Evolutionary conservation across 2,113 vertebrate genomes (phyloP).

Genomic region (Ptilonorhynchus violaceus): DNA sequence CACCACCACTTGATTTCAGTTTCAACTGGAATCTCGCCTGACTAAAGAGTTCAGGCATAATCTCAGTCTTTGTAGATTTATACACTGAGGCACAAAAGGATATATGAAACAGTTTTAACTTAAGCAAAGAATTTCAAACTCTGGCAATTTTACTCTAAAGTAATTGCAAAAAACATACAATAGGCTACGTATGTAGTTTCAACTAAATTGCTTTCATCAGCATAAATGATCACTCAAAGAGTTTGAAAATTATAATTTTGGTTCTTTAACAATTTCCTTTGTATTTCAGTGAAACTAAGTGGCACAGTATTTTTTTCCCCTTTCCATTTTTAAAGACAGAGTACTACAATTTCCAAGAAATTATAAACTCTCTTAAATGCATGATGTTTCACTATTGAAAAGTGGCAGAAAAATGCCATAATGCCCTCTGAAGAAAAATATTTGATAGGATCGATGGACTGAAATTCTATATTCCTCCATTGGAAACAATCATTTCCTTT

Average conservation of each 20-base stretch:
- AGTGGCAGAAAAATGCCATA: neutral
- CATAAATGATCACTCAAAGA: neutral
- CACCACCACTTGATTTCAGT: neutral
- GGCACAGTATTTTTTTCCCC: neutral
- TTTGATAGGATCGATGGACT: neutral
- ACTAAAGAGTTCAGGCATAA: conserved; percentile 1
- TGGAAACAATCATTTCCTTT: neutral
- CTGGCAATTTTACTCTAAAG: neutral
- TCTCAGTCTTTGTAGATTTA: conserved; percentile 11
- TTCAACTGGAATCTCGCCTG: neutral
- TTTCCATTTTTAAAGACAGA: neutral
- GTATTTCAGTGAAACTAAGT: neutral
- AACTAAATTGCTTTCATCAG: neutral
- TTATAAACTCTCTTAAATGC: neutral
- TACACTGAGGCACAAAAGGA: neutral
- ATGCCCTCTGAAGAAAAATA: neutral
- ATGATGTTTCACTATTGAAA: neutral
- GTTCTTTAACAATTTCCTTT: conserved; percentile 6
- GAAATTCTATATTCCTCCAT: neutral
- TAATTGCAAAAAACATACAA: neutral
- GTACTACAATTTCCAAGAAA: neutral
- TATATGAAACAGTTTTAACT: conserved; percentile 5
- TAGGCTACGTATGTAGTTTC: neutral
- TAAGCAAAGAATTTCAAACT: neutral
- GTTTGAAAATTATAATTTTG: neutral